phyloP scores from a whole-genome alignment of 2,888 invertebrate genomes.

The Leptinotarsa tumamoca region DNA sequence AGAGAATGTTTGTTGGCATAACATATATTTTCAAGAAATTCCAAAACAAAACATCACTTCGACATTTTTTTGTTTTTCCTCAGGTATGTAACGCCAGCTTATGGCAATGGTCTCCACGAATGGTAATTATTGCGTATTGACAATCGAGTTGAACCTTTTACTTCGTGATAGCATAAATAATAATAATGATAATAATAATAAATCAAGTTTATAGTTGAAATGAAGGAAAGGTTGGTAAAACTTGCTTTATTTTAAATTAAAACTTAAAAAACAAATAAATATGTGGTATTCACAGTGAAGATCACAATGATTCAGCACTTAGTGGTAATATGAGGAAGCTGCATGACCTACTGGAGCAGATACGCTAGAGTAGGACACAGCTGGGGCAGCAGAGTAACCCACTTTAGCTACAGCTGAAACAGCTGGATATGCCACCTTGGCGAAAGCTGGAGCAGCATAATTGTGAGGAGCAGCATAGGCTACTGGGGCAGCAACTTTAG shows the following conservation, averaged over 20 bases:
- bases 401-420: constrained; percentile 32
- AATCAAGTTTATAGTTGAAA: background rate
- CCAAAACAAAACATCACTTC: too few relatives aligned
- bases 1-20: too few relatives aligned
- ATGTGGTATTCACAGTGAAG: background rate
- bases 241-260: background rate
- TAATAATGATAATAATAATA: too few relatives aligned
- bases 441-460: constrained; percentile 26
- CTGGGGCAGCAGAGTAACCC: constrained; percentile 46
- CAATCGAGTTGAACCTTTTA: too few relatives aligned
- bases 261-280: constrained; percentile 7
- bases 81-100: too few relatives aligned
- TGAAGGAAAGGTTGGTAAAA: background rate
- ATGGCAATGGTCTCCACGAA: too few relatives aligned
- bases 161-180: too few relatives aligned
- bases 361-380: constrained; percentile 48
- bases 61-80: too few relatives aligned
- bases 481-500: constrained; percentile 52
- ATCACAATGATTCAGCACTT: constrained; percentile 63
- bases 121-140: too few relatives aligned
- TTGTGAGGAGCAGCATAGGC: constrained; percentile 44
- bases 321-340: constrained; percentile 42
- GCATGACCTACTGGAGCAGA: constrained; percentile 48
- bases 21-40: too few relatives aligned
- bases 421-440: constrained; percentile 47